phyloP scores from a whole-genome alignment of 1,140 invertebrate genomes.

The Nilaparvata lugens region DNA sequence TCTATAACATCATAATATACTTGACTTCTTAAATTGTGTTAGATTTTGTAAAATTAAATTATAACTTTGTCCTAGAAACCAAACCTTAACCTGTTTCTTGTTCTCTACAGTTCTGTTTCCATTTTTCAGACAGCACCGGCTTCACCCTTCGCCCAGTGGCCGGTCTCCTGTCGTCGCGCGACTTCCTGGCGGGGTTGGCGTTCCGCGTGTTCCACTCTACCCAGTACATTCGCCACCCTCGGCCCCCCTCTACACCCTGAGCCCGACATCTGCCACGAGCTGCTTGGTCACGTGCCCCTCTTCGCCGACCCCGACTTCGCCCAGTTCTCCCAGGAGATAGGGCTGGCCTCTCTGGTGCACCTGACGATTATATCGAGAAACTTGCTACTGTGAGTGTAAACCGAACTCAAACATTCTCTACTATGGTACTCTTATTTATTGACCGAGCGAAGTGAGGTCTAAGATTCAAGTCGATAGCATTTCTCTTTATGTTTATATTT shows the following conservation, averaged over 20 bases:
- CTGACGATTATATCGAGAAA: slow-evolving; percentile 95
- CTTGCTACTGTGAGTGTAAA: slow-evolving; percentile 90
- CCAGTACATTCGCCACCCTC: slow-evolving; percentile 95
- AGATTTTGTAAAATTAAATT: too few species aligned
- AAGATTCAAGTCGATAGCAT: too few species aligned
- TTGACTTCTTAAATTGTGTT: too few species aligned
- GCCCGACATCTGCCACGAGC: slow-evolving; percentile 89
- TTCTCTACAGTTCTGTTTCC: too few species aligned
- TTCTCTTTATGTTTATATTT: too few species aligned
- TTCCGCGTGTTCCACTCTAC: slow-evolving; percentile 99
- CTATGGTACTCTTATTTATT: too few species aligned
- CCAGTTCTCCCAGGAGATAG: too few species aligned
- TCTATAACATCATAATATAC: too few species aligned
- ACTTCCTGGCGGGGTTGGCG: slow-evolving; percentile 94
- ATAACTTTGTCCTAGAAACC: too few species aligned
- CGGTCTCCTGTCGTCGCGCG: slow-evolving; percentile 90
- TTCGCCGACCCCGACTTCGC: slow-evolving; percentile 97
- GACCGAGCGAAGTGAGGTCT: too few species aligned
- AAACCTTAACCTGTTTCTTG: too few species aligned
- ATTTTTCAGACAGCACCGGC: slow-evolving; percentile 85
- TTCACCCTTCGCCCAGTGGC: slow-evolving; percentile 94
- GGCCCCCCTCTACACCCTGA: slow-evolving; percentile 91
- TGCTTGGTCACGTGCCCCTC: slow-evolving; percentile 91
- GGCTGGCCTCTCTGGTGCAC: slow-evolving; percentile 90
- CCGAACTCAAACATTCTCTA: too few species aligned